A percentile compares a stretch with the other conserved stretches of the same genome.
These are phyloP conservation scores for Ischnus inquisitorius DNA, from an alignment of 2,888 invertebrate genomes.

Conservation along the genomic window DNA sequence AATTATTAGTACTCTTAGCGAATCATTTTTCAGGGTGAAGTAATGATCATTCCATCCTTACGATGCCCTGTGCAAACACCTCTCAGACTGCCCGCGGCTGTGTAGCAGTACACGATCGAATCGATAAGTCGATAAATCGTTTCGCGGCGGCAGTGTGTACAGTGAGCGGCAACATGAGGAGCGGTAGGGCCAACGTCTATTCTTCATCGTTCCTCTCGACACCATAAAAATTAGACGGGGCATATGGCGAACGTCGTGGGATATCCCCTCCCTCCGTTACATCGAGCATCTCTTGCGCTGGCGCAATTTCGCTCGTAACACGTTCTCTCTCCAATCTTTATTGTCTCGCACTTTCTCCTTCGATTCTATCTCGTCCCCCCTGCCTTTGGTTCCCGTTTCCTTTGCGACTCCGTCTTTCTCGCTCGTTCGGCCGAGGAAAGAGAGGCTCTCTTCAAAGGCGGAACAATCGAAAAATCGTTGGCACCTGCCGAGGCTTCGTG, in stretches of 20 bases:
- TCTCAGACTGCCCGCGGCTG: background rate
- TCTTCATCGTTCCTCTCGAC: constrained; percentile 69
- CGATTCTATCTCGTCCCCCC: constrained; percentile 13
- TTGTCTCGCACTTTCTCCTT: constrained; percentile 4
- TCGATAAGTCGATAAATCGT: constrained; percentile 43
- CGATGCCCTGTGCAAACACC: background rate
- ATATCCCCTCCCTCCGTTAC: constrained; percentile 74
- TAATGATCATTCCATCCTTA: background rate
- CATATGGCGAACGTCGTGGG: constrained; percentile 78
- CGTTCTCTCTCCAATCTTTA: background rate
- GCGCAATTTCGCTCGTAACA: constrained; percentile 22
- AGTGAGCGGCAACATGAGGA: background rate
- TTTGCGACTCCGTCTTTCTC: constrained; percentile 35
- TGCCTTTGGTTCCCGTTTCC: constrained; percentile 68
- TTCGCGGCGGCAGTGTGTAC: background rate
- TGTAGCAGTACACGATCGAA: background rate
- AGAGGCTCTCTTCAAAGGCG: constrained; percentile 69
- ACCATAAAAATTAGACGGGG: constrained; percentile 77
- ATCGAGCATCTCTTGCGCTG: constrained; percentile 38
- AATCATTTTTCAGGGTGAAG: background rate
- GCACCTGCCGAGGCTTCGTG: constrained; percentile 76
- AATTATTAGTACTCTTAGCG: too few relatives aligned
- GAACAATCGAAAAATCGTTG: constrained; percentile 79
- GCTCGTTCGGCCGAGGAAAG: background rate
- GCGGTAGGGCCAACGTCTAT: constrained; percentile 18